Evolutionary conservation across 1,140 invertebrate genomes (phyloP), one percentile per base, ranked within the genome.

Genomic region (Pararge aegeria): DNA sequence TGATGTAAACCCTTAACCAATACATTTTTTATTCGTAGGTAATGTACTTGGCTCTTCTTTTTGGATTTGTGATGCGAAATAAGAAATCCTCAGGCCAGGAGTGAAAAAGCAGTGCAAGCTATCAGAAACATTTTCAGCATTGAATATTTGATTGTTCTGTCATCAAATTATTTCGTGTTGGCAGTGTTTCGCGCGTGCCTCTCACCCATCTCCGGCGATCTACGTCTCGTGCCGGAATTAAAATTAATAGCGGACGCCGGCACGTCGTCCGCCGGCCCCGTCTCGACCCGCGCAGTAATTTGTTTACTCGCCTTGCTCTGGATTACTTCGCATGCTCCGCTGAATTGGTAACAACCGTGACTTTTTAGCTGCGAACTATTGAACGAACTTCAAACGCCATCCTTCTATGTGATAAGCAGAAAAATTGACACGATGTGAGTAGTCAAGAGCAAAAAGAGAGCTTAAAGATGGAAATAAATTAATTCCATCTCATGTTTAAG

Each of bases 201-300:
- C 50, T 59, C 78, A 62, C 75, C 73, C 72, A 72, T 80, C 76
- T 75, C 70, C 30, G 69, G 79, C 75, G 82, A 85, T 87, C 82
- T 85, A 77, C 71, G 77, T 72, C 73, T 74, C 71, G 68, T 58
- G 66, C 66, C 73, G 76, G 82, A 85, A 87, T 87, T 87, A 87
- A 84, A 83, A 87, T 87, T 87, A 85, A 87, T 85, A 83, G 83
- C 77, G 72, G 67, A 76, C 75, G 70, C 60, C 76, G 73, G 67
- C 80, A 76, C 75, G 80, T 60, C 64, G 73, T 60, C 61, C 70
- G 46, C 70, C 71, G 73, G 59, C 64, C 70, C 70, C 58, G 62
- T 62, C 51, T 53, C 58, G 65, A 69, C 70, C 70, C 68, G 67
- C 64, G 66, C 68, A 63, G 80, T 87, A 87, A 87, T 87, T 87